phyloP scores from a whole-genome alignment of 2,113 vertebrate genomes.

The Hemibagrus wyckioides region DNA sequence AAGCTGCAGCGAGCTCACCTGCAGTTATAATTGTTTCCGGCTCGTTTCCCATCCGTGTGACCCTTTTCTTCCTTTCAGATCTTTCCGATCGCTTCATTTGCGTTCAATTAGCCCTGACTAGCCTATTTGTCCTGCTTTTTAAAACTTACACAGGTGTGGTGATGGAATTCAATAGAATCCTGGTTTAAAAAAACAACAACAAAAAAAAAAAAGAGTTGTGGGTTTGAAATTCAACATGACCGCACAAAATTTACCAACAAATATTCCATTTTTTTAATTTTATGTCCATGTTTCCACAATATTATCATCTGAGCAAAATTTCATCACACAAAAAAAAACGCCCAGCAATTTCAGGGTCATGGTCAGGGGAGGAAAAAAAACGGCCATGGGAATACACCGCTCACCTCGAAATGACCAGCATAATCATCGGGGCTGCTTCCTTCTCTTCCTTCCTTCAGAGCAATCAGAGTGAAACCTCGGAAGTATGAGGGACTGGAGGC shows the following conservation, averaged over 20 bases:
- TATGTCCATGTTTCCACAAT: neutral
- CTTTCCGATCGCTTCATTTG: slow-evolving; percentile 12
- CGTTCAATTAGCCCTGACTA: neutral
- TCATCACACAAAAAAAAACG: neutral
- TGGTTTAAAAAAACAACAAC: neutral
- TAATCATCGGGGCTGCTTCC: slow-evolving; percentile 88
- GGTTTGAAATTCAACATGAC: neutral
- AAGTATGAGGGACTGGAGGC: slow-evolving; percentile 91
- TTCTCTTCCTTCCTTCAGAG: slow-evolving; percentile 89
- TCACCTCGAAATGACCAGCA: slow-evolving; percentile 91
- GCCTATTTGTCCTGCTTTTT: slow-evolving; percentile 9
- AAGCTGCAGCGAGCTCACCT: neutral
- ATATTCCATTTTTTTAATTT: neutral
- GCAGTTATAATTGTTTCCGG: neutral
- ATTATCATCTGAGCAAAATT: neutral
- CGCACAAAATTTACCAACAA: neutral
- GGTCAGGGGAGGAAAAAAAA: slow-evolving; percentile 15
- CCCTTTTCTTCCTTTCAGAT: neutral
- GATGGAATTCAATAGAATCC: neutral
- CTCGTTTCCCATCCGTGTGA: slow-evolving; percentile 14
- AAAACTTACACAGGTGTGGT: neutral
- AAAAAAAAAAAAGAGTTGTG: neutral
- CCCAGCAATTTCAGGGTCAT: no score
- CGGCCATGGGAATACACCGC: slow-evolving; percentile 44
- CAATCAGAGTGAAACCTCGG: slow-evolving; percentile 91